A percentile compares a stretch with the other conserved stretches of the same genome.
These are phyloP conservation scores for Patella pellucida DNA, from an alignment of 2,888 invertebrate genomes.

Conservation along the genomic window DNA sequence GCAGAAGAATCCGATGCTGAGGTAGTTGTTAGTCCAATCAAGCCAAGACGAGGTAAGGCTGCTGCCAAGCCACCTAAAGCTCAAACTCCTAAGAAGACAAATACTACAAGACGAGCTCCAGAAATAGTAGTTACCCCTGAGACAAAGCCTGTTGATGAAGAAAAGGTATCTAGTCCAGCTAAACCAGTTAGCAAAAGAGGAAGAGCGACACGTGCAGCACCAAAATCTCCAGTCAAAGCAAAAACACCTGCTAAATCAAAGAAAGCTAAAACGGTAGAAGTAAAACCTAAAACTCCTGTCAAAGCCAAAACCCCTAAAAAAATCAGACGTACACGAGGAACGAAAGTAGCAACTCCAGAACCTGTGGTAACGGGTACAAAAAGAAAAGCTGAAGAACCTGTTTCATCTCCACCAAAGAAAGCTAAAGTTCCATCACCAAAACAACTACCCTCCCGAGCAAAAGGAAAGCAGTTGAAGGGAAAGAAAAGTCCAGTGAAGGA, in stretches of 20 bases:
- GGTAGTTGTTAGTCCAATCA: conserved; percentile 8
- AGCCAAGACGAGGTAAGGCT: conserved; percentile 24
- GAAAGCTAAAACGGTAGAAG: neutral
- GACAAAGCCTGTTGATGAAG: conserved; percentile 13
- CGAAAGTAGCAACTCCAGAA: too few relatives aligned
- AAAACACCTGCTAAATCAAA: conserved; percentile 18
- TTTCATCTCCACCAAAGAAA: neutral
- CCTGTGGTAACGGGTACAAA: neutral
- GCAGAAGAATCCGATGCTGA: neutral
- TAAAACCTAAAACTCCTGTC: too few relatives aligned
- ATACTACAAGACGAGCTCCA: neutral
- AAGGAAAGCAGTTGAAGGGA: neutral
- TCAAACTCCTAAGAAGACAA: conserved; percentile 14
- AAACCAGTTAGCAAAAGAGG: conserved; percentile 15
- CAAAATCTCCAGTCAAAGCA: conserved; percentile 10
- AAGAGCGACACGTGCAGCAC: conserved; percentile 9
- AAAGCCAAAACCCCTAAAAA: too few relatives aligned
- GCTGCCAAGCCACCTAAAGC: conserved; percentile 14
- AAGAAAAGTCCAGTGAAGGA: neutral
- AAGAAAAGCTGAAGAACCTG: neutral
- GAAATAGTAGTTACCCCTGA: conserved; percentile 13
- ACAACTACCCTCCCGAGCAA: neutral
- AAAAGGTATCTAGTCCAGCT: conserved; percentile 17
- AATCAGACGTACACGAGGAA: too few relatives aligned
- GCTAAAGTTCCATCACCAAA: neutral